These are phyloP conservation scores for Apteryx owenii DNA, from an alignment of 2,113 vertebrate genomes.

Conservation along the genomic window DNA sequence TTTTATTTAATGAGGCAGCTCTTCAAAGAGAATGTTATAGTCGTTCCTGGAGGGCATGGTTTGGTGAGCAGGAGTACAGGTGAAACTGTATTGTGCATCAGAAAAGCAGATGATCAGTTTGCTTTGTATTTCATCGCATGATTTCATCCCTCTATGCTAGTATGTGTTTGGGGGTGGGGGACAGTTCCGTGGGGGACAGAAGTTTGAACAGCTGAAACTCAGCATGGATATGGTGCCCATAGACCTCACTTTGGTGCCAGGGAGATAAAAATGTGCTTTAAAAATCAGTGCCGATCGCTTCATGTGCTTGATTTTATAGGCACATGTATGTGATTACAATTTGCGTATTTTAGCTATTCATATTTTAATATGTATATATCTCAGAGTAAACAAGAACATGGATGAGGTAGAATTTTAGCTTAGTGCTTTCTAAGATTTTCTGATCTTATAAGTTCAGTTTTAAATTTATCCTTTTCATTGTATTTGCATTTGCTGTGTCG, in stretches of 20 bases:
- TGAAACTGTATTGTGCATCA: conserved; percentile 50
- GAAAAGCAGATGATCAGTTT: conserved; percentile 41
- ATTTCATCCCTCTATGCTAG: conserved; percentile 11
- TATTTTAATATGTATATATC: background rate
- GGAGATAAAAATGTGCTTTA: conserved; percentile 26
- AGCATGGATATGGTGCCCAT: conserved; percentile 46
- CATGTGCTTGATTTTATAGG: conserved; percentile 34
- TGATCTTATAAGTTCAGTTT: background rate
- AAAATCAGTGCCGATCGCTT: conserved; percentile 8
- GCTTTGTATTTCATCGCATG: conserved; percentile 39
- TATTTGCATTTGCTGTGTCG: background rate
- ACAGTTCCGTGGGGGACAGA: background rate
- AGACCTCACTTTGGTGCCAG: conserved; percentile 41
- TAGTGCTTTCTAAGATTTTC: background rate
- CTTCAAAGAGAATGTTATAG: conserved; percentile 66
- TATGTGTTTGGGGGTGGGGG: background rate
- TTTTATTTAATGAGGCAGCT: conserved; percentile 61
- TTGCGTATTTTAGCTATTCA: background rate
- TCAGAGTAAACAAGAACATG: background rate
- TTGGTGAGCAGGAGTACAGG: conserved; percentile 48
- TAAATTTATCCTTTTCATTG: background rate
- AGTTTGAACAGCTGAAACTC: conserved; percentile 62
- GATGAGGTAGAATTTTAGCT: background rate
- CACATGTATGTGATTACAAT: background rate
- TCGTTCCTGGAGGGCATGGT: conserved; percentile 65